phyloP scores from a whole-genome alignment of 1,140 invertebrate species.

The Pseudomyrmex dendroicus region DNA sequence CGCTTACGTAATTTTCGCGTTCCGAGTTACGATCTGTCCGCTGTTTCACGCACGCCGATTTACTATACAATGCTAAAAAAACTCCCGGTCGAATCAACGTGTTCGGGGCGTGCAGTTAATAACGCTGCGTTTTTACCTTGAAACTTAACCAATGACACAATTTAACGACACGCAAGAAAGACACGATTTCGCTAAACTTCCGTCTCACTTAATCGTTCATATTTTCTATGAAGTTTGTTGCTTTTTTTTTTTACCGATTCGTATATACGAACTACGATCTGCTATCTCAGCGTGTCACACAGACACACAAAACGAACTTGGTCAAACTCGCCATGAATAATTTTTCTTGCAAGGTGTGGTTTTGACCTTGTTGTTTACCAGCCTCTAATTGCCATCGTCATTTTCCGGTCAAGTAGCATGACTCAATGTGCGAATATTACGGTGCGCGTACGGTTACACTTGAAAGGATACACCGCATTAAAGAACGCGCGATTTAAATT shows the following conservation, averaged over 20 bases:
- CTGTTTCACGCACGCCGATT: constrained; percentile 3
- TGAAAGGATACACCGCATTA: constrained; percentile 35
- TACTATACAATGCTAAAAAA: constrained; percentile 2
- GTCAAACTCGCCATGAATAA: not conserved
- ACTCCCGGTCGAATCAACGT: constrained; percentile 2
- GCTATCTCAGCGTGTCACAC: too few species aligned
- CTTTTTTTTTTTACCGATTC: too few species aligned
- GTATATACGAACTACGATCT: too few species aligned
- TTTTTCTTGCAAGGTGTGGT: constrained; percentile 70
- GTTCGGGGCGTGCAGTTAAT: not conserved
- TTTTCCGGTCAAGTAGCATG: constrained; percentile 63
- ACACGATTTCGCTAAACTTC: not conserved
- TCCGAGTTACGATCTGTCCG: not conserved
- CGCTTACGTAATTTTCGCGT: constrained; percentile 43
- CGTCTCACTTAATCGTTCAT: too few species aligned
- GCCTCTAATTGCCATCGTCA: constrained; percentile 71
- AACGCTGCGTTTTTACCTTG: constrained; percentile 10
- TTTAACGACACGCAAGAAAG: constrained; percentile 6
- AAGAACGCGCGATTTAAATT: constrained; percentile 20
- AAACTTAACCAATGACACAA: constrained; percentile 23
- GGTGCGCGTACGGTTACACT: not conserved
- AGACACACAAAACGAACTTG: not conserved
- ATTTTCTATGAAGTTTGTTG: too few species aligned
- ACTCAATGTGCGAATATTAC: constrained; percentile 58
- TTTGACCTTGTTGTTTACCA: constrained; percentile 70